phyloP scores from a whole-genome alignment of 2,113 vertebrate species.

The Sminthopsis crassicaudata region DNA sequence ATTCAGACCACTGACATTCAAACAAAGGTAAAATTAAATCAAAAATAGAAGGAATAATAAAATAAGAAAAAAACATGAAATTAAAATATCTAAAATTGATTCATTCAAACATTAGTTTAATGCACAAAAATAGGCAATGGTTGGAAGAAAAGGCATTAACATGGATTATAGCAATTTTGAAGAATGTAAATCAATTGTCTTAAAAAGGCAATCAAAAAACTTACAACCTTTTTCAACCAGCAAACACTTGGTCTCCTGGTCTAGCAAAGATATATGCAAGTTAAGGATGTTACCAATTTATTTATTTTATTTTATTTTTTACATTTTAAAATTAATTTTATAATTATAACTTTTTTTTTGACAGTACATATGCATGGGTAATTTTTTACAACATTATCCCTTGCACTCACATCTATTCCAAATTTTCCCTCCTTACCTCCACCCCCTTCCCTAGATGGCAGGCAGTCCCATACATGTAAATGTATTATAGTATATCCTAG shows the following conservation, averaged over 20 bases:
- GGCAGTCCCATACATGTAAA: too few relatives aligned
- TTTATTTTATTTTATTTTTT: too few relatives aligned
- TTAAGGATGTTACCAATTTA: not conserved
- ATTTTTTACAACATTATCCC: too few relatives aligned
- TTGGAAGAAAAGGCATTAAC: not conserved
- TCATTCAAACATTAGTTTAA: not conserved
- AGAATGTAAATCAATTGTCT: not conserved
- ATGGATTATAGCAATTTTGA: not conserved
- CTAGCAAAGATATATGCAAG: not conserved
- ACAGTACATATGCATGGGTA: too few relatives aligned
- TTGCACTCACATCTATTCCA: too few relatives aligned
- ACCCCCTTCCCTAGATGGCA: too few relatives aligned
- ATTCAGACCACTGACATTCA: not conserved
- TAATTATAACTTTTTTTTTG: too few relatives aligned
- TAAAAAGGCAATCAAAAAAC: not conserved
- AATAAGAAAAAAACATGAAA: not conserved
- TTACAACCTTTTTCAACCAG: not conserved
- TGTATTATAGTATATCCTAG: too few relatives aligned
- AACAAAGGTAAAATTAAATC: not conserved
- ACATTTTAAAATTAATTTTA: too few relatives aligned
- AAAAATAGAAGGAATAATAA: not conserved
- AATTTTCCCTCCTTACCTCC: too few relatives aligned
- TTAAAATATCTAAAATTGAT: not conserved
- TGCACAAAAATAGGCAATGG: not conserved
- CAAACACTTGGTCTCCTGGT: not conserved